Evolutionary conservation across 2,888 invertebrate genomes (phyloP), one percentile per base, ranked within the genome.

Genomic region (Ephialtes manifestator): DNA sequence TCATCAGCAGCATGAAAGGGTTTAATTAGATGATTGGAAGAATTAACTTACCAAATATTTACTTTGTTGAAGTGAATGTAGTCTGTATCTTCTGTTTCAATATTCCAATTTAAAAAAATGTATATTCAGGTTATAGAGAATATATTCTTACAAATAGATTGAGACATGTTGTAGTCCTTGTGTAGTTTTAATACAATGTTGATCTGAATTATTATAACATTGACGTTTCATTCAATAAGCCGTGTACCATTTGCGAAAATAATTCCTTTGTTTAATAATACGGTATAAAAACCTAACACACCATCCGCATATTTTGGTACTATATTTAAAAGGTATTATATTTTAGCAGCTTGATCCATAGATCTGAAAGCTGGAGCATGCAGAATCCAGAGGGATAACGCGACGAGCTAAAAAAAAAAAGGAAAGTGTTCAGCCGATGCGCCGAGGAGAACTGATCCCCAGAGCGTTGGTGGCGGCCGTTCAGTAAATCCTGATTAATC

Each of bases 401-500:
- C 67, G 68, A 68, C 43, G 60, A 24, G 58, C 24, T 28, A 55
- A 31, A 76, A 51, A 78, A 78, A 74, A 7, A 51, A 80, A 68
- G 13, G 70, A 72, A 76, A 77, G 68, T 60, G 63, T 28, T 71
- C 58, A 35, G 81, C 78, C 46, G 72, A 74, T 60, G 55, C 51
- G 55, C 63, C n/a, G 71, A 51, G 76, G 46, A 39, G 13, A 51
- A 68, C 77, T 84, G 78, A 84, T 84, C 81, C 81, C 78, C 39
- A 28, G 81, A 81, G 78, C 72, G 68, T 51, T 72, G 76, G 60
- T 67, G 60, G 60, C 53, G 77, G 74, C 39, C 60, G 63, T 74
- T 68, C 78, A 31, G 82, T 67, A 86, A 87, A 89, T 88, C 84
- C 72, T 86, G 87, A 89, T 88, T 87, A 86, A 88, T 88, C 82